These are phyloP conservation scores for Arctopsyche grandis DNA, from an alignment of 1,140 invertebrate species.

Conservation along the genomic window DNA sequence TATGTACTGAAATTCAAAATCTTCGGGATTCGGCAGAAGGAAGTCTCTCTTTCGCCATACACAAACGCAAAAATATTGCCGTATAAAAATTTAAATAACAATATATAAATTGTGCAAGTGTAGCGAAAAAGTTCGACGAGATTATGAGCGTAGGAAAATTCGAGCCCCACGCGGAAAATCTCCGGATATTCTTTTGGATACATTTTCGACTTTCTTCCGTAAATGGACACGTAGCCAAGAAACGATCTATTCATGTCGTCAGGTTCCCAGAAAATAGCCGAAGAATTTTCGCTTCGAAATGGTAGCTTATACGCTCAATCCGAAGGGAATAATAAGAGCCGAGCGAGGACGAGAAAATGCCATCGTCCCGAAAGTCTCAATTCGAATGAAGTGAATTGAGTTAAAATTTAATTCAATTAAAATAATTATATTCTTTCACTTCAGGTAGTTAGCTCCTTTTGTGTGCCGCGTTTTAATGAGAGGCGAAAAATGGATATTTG, in stretches of 20 bases:
- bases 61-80: neutral
- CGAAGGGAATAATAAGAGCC: conserved; percentile 22
- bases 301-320: conserved; percentile 37
- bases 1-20: conserved; percentile 1
- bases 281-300: conserved; percentile 32
- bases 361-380: neutral
- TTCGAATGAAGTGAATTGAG: neutral
- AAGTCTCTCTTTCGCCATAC: neutral
- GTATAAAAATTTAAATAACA: neutral
- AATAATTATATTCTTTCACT: neutral
- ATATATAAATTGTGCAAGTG: neutral
- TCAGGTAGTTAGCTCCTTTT: too few relatives aligned
- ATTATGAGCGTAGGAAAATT: too few relatives aligned
- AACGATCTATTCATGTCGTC: conserved; percentile 40
- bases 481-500: too few relatives aligned
- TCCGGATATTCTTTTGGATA: conserved; percentile 25
- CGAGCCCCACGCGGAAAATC: conserved; percentile 1
- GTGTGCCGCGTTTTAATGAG: too few relatives aligned
- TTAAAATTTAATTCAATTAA: conserved; percentile 1
- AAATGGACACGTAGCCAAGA: conserved; percentile 39
- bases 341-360: neutral
- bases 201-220: conserved; percentile 11
- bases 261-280: conserved; percentile 26
- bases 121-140: neutral
- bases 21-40: neutral